Base-by-base conservation (phyloP, 2,888 invertebrate genomes). In the Cryptus armator region DNA sequence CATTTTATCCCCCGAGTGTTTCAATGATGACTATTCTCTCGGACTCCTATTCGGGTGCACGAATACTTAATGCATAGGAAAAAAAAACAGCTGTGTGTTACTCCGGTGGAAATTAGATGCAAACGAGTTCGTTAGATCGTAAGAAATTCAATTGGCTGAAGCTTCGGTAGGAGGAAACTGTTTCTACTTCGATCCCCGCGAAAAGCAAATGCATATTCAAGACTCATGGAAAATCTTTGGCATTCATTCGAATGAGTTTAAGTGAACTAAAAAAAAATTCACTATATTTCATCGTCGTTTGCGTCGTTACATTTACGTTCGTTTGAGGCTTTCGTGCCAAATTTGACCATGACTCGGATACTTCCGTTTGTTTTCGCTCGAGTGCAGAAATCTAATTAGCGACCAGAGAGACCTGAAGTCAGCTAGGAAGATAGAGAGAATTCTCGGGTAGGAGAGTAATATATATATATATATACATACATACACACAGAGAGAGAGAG, bases 311-410 rank as follows among this genome's bases (percentile, higher is more conserved):
- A 59, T 16, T 77, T 66, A 56, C 24, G 56, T 56, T 56, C 48
- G 24, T 44, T 66, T 19, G 44, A 32, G 24, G 70, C 19, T 19
- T n/a, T 9, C 53, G 70, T 48, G 32, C 46, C 12, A 62, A 59
- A 70, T 70, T 62, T 16, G 16, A 37, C 37, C 46, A 56, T 48
- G 46, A 16, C 16, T 12, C 16, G 29, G 46, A 62, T 46, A 19
- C 43, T 12, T 32, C 32, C 32, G 70, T 79, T 51, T 37, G 62
- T 29, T 70, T 64, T 48, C 62, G 29, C 46, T 70, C 12, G 43
- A 70, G 62, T 53, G 72, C 44, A 56, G 64, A 53, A 72, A 80
- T 53, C 43, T 56, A 80, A 72, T 80, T 71, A 79, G 14, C 48
- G 51, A 71, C 44, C 43, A 64, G 53, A 66, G 19, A 51, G 62